phyloP scores from a whole-genome alignment of 1,140 invertebrate genomes.

The Protaetia brevitarsis region DNA sequence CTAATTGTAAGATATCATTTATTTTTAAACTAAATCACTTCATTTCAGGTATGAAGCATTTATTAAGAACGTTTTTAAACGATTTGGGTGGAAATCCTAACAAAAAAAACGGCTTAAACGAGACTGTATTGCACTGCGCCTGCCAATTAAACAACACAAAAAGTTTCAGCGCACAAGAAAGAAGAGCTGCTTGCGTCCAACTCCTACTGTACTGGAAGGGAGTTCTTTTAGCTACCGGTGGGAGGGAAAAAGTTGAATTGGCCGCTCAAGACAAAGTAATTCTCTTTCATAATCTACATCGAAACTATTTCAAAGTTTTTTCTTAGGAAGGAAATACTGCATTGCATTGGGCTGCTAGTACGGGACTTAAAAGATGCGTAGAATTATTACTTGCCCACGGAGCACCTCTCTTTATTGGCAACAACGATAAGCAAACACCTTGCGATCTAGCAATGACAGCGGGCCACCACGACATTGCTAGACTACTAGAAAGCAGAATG shows the following conservation, averaged over 20 bases:
- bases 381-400: slow-evolving; percentile 62
- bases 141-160: slow-evolving; percentile 56
- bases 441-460: slow-evolving; percentile 64
- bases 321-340: slow-evolving; percentile 64
- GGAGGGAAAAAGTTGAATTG: slow-evolving; percentile 59
- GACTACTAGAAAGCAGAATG: slow-evolving; percentile 66
- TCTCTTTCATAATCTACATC: too few relatives aligned
- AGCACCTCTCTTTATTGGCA: slow-evolving; percentile 62
- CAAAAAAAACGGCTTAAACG: slow-evolving; percentile 64
- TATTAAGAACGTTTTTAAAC: slow-evolving; percentile 62
- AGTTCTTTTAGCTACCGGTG: slow-evolving; percentile 52
- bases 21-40: neutral
- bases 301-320: too few relatives aligned
- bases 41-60: slow-evolving; percentile 55
- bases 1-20: too few relatives aligned
- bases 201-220: slow-evolving; percentile 65
- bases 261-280: slow-evolving; percentile 60
- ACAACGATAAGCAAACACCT: slow-evolving; percentile 60
- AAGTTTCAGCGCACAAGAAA: slow-evolving; percentile 57
- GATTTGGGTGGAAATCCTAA: slow-evolving; percentile 68
- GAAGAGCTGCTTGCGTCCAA: slow-evolving; percentile 59
- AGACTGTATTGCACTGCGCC: slow-evolving; percentile 63
- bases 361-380: slow-evolving; percentile 63
- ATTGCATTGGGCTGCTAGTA: slow-evolving; percentile 63
- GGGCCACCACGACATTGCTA: slow-evolving; percentile 61